These are phyloP conservation scores for Philhelius pedissequus DNA, from an alignment of 2,888 invertebrate species.

Conservation along the genomic window DNA sequence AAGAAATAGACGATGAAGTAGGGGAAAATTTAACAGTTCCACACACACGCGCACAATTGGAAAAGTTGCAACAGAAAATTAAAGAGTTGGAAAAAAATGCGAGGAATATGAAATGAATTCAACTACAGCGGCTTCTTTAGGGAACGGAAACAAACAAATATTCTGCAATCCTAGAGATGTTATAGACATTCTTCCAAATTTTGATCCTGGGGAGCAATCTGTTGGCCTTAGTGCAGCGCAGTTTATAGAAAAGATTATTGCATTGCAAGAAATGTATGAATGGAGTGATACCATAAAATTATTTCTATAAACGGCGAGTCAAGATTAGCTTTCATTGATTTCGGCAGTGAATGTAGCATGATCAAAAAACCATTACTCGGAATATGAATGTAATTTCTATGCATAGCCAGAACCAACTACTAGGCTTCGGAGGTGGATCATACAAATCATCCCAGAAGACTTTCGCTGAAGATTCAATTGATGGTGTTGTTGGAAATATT, in stretches of 20 bases:
- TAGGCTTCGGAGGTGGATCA: constrained; percentile 14
- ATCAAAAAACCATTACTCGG: not conserved
- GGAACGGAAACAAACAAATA: not conserved
- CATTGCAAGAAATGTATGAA: constrained; percentile 15
- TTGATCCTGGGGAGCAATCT: not conserved
- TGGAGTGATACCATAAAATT: constrained; percentile 18
- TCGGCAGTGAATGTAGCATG: constrained; percentile 22
- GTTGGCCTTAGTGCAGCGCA: not conserved
- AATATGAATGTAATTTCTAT: not conserved
- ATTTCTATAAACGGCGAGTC: constrained; percentile 5
- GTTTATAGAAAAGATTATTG: not conserved
- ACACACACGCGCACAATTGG: no score
- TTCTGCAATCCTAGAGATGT: not conserved
- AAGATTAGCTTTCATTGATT: constrained; percentile 29
- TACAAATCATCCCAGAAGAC: constrained; percentile 5
- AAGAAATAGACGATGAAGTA: not conserved
- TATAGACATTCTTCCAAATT: not conserved
- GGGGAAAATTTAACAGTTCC: not conserved
- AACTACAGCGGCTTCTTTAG: not conserved
- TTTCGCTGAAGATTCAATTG: constrained; percentile 5
- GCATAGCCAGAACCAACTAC: not conserved
- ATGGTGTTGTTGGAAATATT: constrained; percentile 4
- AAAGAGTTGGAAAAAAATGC: not conserved
- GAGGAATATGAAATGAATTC: not conserved
- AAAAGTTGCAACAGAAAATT: not conserved